Base-by-base conservation (phyloP, 2,888 invertebrate species). In the Rhogogaster chlorosoma region DNA sequence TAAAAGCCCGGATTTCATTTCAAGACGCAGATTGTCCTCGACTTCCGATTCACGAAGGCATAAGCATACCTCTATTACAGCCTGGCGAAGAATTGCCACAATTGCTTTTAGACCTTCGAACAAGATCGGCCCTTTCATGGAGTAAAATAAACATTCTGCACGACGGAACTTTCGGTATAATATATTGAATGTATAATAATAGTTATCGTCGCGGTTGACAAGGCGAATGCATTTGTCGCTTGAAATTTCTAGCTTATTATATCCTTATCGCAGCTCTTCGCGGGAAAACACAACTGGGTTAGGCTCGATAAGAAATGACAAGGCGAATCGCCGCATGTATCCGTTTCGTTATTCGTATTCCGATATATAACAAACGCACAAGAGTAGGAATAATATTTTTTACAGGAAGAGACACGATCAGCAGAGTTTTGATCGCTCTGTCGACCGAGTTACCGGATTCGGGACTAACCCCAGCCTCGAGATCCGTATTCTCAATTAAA, bases 11-110 rank as follows among this genome's bases (percentile, higher is more conserved):
- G 2, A 61, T 57, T 32, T 77, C 82, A 67, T 86, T 82, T 29
- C 7, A 77, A 95, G 97, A 97, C 91, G 94, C 96, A 0, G 97
- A 97, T 90, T 98, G 98, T 91, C 96, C 97, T 0, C 94, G 98
- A 61, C 92, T 98, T 77, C 97, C 97, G 0, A 89, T 94, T 0
- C 93, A 95, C 45, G 94, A 95, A 26, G 97, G 97, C 0, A 94
- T 98, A 49, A 97, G 97, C 78, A 95, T 95, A 84, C 97, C 98
- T 0, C 94, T 96, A 84, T 94, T 96, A n/a, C 94, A 94, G 0
- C 94, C 94, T 61, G 97, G 97, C 0, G 95, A 96, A 86, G 98
- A 98, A 92, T 92, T 98, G 86, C 95, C 98, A 0, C 98, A 98
- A 93, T 92, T 98, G 26, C 92, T 98, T 9, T 94, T 97, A 1